Percentiles rank a stretch among this genome's conserved stretches.
Conservation (phyloP, 2,888 invertebrate species). For the Tetranychus truncatus region DNA sequence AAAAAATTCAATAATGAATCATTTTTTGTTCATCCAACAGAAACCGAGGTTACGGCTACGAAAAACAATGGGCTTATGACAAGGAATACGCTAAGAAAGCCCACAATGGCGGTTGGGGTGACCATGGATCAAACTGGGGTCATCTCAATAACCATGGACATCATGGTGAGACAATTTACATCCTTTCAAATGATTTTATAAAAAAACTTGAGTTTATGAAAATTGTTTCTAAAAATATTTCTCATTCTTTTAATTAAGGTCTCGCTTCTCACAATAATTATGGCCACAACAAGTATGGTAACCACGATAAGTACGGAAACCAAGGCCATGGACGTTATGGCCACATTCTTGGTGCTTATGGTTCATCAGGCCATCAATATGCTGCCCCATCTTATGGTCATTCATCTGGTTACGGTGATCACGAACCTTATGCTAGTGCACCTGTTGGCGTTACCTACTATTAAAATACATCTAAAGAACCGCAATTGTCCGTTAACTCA, state of each 20-base stretch:
- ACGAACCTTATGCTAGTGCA: neutral
- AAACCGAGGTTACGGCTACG: conserved; percentile 22
- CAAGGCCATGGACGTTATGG: neutral
- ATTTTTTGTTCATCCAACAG: neutral
- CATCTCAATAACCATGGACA: neutral
- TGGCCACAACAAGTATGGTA: conserved; percentile 5
- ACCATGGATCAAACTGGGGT: neutral
- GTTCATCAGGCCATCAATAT: neutral
- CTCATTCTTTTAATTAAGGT: neutral
- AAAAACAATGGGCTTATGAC: conserved; percentile 20
- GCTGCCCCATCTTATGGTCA: neutral
- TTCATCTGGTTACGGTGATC: neutral
- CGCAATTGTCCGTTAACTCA: too few relatives aligned
- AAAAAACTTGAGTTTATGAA: neutral
- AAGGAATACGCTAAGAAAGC: conserved; percentile 13
- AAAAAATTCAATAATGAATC: neutral
- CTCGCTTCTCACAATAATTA: neutral
- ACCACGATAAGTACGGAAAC: neutral
- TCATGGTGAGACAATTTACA: neutral
- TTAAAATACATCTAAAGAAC: neutral
- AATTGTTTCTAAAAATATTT: neutral
- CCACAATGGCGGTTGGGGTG: neutral
- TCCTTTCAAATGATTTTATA: neutral
- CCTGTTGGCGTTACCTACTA: neutral
- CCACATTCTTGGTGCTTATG: neutral